Base-by-base conservation (phyloP, 2,113 vertebrate genomes). In the Psephotus haematonotus region DNA sequence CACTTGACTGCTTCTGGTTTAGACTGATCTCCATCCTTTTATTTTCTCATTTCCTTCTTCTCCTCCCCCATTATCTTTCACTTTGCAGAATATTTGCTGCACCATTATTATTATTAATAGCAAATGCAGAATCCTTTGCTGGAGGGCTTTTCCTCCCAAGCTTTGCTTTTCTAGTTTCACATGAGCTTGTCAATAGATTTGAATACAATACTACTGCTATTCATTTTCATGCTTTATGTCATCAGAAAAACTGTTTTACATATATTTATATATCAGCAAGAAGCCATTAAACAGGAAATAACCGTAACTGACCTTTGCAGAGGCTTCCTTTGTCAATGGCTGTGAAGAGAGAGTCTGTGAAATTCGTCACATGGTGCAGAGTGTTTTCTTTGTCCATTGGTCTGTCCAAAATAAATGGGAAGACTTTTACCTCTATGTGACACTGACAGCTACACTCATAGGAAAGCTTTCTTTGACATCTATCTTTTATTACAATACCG, bases 231-330 rank as follows among this genome's bases (percentile, higher is more conserved):
- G 16, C 14, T 50, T 19, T 15, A 10, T 77, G 50, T 37, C 70
- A 83, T 50, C 23, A 88, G 9, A 52, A 92, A 76, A 93, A 60
- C 2, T 13, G 28, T 13, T 76, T 65, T 69, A 13, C 31, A 23
- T 4, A 13, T 50, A 60, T 78, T 41, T 49, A 63, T 35, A 5
- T 71, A 80, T 43, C 59, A 88, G 64, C 59, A 77, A 80, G 92
- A 65, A 91, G 47, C 35, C 72, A 78, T 79, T 62, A 53, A 95
- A 91, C 37, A 94, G 69, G 24, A 35, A 74, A 43, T 12, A 87
- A 90, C 7, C 18, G 1, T 76, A 44, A 97, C 98, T 97, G 87
- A 99, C 99, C 99, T 99, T 98, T 98, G n/a, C 95, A 97, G 62
- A 98, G 95, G 37, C 49, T 97, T 77, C 97, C 98, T 63, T 88